phyloP scores from a whole-genome alignment of 2,797 vertebrate genomes.

The Myotis planiceps region DNA sequence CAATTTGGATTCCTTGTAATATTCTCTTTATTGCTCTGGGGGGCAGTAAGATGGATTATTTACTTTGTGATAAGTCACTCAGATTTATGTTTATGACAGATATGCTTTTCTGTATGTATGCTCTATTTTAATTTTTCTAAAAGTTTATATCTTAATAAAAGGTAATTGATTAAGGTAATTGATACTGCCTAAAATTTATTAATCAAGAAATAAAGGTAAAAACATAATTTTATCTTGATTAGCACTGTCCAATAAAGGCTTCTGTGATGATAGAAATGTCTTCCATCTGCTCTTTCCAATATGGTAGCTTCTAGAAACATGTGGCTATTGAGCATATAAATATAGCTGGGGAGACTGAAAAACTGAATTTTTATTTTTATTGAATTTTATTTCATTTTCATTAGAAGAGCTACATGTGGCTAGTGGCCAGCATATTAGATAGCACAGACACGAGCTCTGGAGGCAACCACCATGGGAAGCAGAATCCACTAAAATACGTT shows the following conservation, averaged over 20 bases:
- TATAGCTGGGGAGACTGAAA: background rate
- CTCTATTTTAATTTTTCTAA: slow-evolving; percentile 5
- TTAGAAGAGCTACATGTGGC: background rate
- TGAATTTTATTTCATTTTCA: slow-evolving; percentile 17
- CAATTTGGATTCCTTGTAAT: background rate
- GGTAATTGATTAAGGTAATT: background rate
- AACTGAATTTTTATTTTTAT: background rate
- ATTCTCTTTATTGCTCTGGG: background rate
- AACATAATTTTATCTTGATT: background rate
- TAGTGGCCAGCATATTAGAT: background rate
- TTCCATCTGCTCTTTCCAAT: background rate
- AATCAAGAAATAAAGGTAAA: background rate
- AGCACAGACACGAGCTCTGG: background rate
- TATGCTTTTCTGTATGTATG: background rate
- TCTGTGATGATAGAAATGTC: background rate
- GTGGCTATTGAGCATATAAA: background rate
- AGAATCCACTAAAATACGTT: background rate
- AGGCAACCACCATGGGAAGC: background rate
- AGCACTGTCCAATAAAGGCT: background rate
- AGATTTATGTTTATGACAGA: background rate
- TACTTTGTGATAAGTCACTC: background rate
- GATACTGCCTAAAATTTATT: background rate
- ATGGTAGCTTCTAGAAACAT: background rate
- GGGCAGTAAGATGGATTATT: background rate
- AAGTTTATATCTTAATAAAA: background rate